Base-by-base conservation (phyloP, 2,888 invertebrate genomes). In the Ochropacha duplaris region DNA sequence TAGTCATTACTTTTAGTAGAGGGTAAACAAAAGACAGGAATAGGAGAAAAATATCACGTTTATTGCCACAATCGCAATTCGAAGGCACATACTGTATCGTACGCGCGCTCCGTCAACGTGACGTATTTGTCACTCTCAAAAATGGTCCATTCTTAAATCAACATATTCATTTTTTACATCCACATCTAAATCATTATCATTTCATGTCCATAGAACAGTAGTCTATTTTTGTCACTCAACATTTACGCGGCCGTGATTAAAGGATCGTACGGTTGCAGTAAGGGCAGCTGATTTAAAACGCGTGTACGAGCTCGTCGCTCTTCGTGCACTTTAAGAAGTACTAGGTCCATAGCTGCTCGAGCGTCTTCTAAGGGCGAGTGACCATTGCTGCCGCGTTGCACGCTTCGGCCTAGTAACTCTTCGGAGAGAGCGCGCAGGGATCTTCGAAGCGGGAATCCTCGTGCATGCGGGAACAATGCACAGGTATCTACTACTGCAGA, bases 281-380 rank as follows among this genome's bases (percentile, higher is more conserved):
- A 76, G 28, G 86, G 77, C 36, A 84, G 71, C 68, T 84, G 87
- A 60, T 77, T 78, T 58, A 78, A 63, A 39, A 76, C 63, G 60
- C 83, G 84, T 34, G 67, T 57, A 55, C 83, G 83, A 62, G 71
- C 71, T 55, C 82, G 81, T 58, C 86, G 81, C 63, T 90, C 88
- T 59, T 84, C 75, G 59, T 87, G 80, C 24, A 98, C 93, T 82
- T 95, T 95, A 90, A 95, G 95, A 57, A 98, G 91, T 93, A 98
- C 97, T 54, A 99, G 92, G 77, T 99, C 97, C 91, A 99, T 94
- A 69, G 97, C 97, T 12, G 97, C 96, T 39, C 95, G 93, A 1
- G 99, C 98, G 85, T 99, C 99, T 87, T 99, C 99, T 59, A 95
- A 94, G 65, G 98, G 97, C 86, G 98, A 97, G 91, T 99, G 99